Conservation (phyloP, 2,888 invertebrate genomes). For the Bembecia ichneumoniformis region DNA sequence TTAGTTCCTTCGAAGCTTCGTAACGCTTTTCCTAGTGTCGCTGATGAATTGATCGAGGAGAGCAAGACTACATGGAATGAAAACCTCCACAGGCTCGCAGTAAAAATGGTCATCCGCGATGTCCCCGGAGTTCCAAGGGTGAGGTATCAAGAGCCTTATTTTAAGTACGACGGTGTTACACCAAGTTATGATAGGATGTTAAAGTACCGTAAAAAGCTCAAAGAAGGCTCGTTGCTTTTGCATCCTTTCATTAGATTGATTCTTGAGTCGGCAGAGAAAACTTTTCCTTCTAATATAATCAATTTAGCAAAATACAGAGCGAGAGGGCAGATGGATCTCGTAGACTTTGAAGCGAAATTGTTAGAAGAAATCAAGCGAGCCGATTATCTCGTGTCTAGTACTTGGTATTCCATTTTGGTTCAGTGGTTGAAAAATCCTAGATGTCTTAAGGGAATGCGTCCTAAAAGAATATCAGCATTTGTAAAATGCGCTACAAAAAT, state of each 20-base stretch:
- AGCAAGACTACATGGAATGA: slow-evolving; percentile 72
- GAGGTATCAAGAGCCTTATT: slow-evolving; percentile 60
- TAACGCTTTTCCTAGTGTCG: slow-evolving; percentile 65
- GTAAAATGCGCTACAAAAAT: slow-evolving; percentile 57
- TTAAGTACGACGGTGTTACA: slow-evolving; percentile 76
- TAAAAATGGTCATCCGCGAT: slow-evolving; percentile 75
- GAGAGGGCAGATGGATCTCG: slow-evolving; percentile 47
- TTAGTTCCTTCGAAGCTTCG: slow-evolving; percentile 71
- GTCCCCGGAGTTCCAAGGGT: slow-evolving; percentile 66
- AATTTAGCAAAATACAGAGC: slow-evolving; percentile 60
- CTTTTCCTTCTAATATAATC: slow-evolving; percentile 70
- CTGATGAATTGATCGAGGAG: slow-evolving; percentile 68
- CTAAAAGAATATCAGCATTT: slow-evolving; percentile 46
- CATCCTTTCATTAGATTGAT: slow-evolving; percentile 76
- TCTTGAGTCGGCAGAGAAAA: slow-evolving; percentile 61
- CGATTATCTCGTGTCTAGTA: slow-evolving; percentile 55
- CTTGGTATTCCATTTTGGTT: slow-evolving; percentile 55
- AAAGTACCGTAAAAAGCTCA: slow-evolving; percentile 67
- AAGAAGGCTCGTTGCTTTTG: slow-evolving; percentile 71
- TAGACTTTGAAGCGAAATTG: slow-evolving; percentile 38
- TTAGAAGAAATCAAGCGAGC: slow-evolving; percentile 53
- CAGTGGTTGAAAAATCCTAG: slow-evolving; percentile 64
- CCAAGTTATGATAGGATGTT: slow-evolving; percentile 72
- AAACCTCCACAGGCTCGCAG: slow-evolving; percentile 75
- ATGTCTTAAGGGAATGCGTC: slow-evolving; percentile 50